Conservation (phyloP, 2,888 invertebrate species). For the Eilema sororculum region DNA sequence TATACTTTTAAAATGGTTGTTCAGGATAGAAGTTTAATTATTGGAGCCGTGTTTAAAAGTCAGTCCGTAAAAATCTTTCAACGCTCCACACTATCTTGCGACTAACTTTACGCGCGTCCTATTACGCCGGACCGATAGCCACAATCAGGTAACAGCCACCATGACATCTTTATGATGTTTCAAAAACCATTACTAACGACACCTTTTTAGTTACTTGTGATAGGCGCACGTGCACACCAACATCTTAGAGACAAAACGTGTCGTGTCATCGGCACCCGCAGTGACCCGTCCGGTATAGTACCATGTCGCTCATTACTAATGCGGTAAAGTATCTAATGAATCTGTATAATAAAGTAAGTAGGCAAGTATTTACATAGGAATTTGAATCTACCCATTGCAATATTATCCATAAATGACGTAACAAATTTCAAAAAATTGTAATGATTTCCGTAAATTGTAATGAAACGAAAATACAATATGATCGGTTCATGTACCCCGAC, state of each 20-base stretch:
- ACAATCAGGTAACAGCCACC: slow-evolving; percentile 83
- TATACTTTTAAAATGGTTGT: slow-evolving; percentile 16
- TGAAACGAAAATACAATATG: neutral
- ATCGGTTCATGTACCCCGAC: neutral
- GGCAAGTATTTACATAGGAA: neutral
- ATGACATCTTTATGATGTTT: slow-evolving; percentile 87
- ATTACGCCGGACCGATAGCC: slow-evolving; percentile 70
- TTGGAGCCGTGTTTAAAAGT: slow-evolving; percentile 27
- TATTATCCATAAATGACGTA: neutral
- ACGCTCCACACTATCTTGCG: slow-evolving; percentile 55
- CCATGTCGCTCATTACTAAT: slow-evolving; percentile 1
- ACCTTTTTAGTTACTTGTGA: slow-evolving; percentile 86
- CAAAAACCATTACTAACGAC: slow-evolving; percentile 87
- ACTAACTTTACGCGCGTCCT: slow-evolving; percentile 68
- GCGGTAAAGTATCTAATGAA: slow-evolving; percentile 3
- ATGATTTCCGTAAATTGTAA: neutral
- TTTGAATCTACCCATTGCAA: neutral
- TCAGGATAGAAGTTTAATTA: slow-evolving; percentile 26
- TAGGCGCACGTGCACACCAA: slow-evolving; percentile 74
- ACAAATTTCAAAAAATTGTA: neutral
- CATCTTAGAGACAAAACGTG: slow-evolving; percentile 73
- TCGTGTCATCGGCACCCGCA: slow-evolving; percentile 66
- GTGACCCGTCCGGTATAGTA: slow-evolving; percentile 20
- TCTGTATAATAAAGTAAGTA: neutral
- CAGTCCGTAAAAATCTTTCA: slow-evolving; percentile 44